A percentile compares a stretch with the other conserved stretches of the same genome.
These are phyloP conservation scores for Listronotus bonariensis DNA, from an alignment of 1,140 invertebrate genomes.

Conservation along the genomic window DNA sequence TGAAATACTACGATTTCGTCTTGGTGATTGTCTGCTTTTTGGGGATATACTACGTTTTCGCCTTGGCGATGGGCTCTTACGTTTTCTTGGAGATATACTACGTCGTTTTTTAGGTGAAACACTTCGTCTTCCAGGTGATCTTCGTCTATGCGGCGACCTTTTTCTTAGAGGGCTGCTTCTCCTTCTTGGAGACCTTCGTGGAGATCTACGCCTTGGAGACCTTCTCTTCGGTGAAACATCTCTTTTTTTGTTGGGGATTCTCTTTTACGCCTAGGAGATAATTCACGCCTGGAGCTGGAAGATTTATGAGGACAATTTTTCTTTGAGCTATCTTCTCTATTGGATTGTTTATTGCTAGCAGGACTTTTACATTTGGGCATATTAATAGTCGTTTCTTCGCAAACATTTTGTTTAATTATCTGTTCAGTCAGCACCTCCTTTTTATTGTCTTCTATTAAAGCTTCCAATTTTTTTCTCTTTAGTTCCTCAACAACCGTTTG, in stretches of 20 bases:
- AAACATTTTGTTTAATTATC: background rate
- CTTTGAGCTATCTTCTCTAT: conserved; percentile 2
- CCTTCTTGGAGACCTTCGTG: conserved; percentile 21
- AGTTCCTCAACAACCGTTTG: conserved; percentile 13
- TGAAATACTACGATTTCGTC: conserved; percentile 14
- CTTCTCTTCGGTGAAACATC: conserved; percentile 11
- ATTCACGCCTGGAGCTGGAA: background rate
- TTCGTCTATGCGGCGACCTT: conserved; percentile 15
- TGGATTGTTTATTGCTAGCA: background rate
- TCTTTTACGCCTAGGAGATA: conserved; percentile 20
- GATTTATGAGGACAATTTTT: conserved; percentile 17
- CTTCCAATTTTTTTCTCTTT: conserved; percentile 25
- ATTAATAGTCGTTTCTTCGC: background rate
- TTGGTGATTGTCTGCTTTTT: conserved; percentile 25
- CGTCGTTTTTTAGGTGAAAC: conserved; percentile 18
- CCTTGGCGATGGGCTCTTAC: conserved; percentile 16
- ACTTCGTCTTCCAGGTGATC: conserved; percentile 23
- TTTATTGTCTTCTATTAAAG: conserved; percentile 20
- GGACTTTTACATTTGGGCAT: background rate
- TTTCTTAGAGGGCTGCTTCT: conserved; percentile 26
- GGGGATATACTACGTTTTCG: conserved; percentile 4
- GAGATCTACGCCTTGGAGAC: conserved; percentile 7
- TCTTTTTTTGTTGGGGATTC: conserved; percentile 9
- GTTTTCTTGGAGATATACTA: conserved; percentile 22
- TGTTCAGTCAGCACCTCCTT: conserved; percentile 3